Percentiles rank a stretch among this genome's conserved stretches.
Conservation (phyloP, 1,140 invertebrate species). For the Cepaea nemoralis region DNA sequence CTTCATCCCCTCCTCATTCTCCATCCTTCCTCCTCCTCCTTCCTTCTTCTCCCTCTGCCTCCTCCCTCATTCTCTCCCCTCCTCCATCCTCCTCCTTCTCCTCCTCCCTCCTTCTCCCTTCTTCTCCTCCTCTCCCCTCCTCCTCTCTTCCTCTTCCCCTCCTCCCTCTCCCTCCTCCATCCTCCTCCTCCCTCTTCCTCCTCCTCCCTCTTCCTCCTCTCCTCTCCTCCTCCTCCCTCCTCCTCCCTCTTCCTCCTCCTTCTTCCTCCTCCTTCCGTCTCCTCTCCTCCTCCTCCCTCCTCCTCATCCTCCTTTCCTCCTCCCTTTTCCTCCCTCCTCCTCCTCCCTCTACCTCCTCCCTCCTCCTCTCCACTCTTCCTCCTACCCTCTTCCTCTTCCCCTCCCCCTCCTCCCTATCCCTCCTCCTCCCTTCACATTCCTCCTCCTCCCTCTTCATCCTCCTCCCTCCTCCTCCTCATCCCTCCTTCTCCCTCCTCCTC, state of each 20-base stretch:
- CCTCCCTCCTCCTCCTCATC: too few relatives aligned
- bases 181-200: too few relatives aligned
- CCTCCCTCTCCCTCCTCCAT: neutral
- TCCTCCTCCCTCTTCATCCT: too few relatives aligned
- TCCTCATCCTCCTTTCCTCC: too few relatives aligned
- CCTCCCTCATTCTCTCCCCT: too few relatives aligned
- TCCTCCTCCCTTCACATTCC: slow-evolving; percentile 14
- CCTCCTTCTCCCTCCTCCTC: neutral
- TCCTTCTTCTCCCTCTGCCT: too few relatives aligned
- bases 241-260: neutral
- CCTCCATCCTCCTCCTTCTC: too few relatives aligned
- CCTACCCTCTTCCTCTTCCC: too few relatives aligned
- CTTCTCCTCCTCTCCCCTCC: neutral
- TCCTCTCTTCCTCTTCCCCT: neutral
- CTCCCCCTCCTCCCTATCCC: slow-evolving; percentile 20
- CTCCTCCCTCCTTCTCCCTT: neutral
- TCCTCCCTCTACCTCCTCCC: neutral
- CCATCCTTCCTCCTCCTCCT: too few relatives aligned
- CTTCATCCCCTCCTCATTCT: too few relatives aligned
- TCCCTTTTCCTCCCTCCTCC: slow-evolving; percentile 24
- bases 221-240: neutral
- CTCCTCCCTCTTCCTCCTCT: neutral
- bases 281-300: too few relatives aligned
- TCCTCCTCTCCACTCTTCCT: too few relatives aligned
- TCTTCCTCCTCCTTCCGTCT: slow-evolving; percentile 10